Evolutionary conservation across 2,797 vertebrate species (phyloP), one percentile per base, ranked within the genome.

Genomic region (Dromococcyx pavoninus): DNA sequence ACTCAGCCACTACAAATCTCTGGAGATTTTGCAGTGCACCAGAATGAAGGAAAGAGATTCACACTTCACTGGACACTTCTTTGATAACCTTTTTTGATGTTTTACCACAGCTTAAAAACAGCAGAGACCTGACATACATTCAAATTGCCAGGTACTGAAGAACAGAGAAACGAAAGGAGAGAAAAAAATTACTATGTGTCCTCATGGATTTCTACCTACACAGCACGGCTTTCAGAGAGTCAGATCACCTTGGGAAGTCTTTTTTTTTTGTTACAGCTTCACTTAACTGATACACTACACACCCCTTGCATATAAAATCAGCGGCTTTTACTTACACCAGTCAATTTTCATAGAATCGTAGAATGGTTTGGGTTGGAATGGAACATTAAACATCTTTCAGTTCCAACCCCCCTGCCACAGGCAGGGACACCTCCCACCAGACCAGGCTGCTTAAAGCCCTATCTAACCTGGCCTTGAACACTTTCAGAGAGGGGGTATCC

Each of bases 31-130:
- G n/a, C 67, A 79, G 39, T 44, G 18, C 25, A 76, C 56, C 33
- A 46, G 61, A 78, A 80, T 5, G 28, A 35, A 93, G 72, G 7
- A 74, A 17, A 28, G 25, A 93, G 69, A 86, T 53, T 77, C 82
- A 82, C 51, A 77, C 78, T 89, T 88, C 82, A 93, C 69, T 30
- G 78, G 44, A 48, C 16, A 53, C 57, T n/a, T 71, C 72, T 93
- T 88, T 77, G 69, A 61, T 91, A 89, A 89, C 57, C 12, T 92
- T 77, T 93, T 91, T 44, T 92, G 71, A 71, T 83, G 72, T 77
- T 77, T 67, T 74, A 89, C 46, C 30, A n/a, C 24, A 24, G 58
- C 54, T 89, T 86, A 80, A 90, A 74, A 83, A 4, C 69, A 92
- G 60, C 56, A 86, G 56, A 92, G 72, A 92, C 64, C 69, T 80